phyloP scores from a whole-genome alignment of 2,113 vertebrate genomes.

The Cheirogaleus medius region DNA sequence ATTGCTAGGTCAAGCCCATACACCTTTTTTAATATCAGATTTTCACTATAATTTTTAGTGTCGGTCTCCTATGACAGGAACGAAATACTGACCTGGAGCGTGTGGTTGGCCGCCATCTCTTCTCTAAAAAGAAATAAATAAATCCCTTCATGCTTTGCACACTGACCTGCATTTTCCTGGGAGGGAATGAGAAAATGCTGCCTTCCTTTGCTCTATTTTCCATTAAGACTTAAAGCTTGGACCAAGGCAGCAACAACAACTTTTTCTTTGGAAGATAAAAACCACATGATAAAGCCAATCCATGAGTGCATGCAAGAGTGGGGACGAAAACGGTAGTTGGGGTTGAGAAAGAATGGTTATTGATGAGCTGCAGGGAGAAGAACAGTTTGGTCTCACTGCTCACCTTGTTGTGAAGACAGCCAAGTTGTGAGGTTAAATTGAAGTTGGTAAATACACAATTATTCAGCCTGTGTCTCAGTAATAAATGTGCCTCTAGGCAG shows the following conservation, averaged over 20 bases:
- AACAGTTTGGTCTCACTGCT: constrained; percentile 48
- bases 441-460: constrained; percentile 81
- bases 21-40: not conserved
- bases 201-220: not conserved
- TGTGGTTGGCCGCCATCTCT: not conserved
- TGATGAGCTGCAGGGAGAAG: constrained; percentile 49
- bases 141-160: not conserved
- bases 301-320: too few species aligned
- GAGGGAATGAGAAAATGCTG: not conserved
- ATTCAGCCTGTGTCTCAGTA: constrained; percentile 63
- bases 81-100: not conserved
- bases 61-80: not conserved
- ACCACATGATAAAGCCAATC: not conserved
- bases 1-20: not conserved
- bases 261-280: constrained; percentile 13
- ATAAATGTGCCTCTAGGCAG: constrained; percentile 66
- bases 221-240: not conserved
- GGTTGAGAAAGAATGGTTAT: constrained; percentile 2
- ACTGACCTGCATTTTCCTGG: not conserved
- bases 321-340: not conserved
- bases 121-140: not conserved
- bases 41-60: constrained; percentile 3
- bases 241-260: not conserved
- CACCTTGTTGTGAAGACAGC: constrained; percentile 60
- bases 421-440: constrained; percentile 67